phyloP scores from a whole-genome alignment of 2,113 vertebrate genomes.

The Anoplopoma fimbria region DNA sequence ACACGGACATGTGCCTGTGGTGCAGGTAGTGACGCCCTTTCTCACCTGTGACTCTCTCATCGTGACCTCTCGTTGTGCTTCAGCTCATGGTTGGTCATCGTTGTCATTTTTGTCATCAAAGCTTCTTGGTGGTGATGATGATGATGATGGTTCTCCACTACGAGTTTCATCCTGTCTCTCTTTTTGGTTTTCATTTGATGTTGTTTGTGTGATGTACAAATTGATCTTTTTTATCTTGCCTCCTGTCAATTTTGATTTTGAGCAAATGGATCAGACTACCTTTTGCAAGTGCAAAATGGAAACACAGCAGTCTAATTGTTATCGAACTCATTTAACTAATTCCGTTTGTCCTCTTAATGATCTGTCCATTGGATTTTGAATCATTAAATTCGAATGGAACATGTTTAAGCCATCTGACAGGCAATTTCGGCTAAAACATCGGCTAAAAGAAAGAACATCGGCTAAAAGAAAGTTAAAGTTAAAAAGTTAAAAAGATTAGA shows the following conservation, averaged over 20 bases:
- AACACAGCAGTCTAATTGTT: conserved; percentile 63
- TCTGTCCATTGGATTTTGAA: conserved; percentile 51
- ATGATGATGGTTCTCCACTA: conserved; percentile 28
- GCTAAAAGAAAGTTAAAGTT: conserved; percentile 5
- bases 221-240: not conserved
- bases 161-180: conserved; percentile 46
- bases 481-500: not conserved
- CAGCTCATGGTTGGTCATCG: conserved; percentile 68
- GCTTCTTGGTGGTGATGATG: conserved; percentile 24
- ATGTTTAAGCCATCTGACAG: conserved; percentile 12
- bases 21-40: conserved; percentile 90
- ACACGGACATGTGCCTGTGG: conserved; percentile 98
- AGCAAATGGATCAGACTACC: conserved; percentile 46
- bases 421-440: conserved; percentile 13
- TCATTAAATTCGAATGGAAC: conserved; percentile 58
- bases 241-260: conserved; percentile 29
- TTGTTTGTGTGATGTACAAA: not conserved
- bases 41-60: conserved; percentile 74
- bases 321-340: conserved; percentile 65
- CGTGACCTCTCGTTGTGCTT: conserved; percentile 65
- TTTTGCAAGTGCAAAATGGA: conserved; percentile 63
- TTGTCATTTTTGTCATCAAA: conserved; percentile 60
- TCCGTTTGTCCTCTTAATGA: conserved; percentile 55
- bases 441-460: conserved; percentile 16
- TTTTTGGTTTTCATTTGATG: not conserved